These are phyloP conservation scores for Campoletis sonorensis DNA, from an alignment of 1,140 invertebrate species.

Conservation along the genomic window DNA sequence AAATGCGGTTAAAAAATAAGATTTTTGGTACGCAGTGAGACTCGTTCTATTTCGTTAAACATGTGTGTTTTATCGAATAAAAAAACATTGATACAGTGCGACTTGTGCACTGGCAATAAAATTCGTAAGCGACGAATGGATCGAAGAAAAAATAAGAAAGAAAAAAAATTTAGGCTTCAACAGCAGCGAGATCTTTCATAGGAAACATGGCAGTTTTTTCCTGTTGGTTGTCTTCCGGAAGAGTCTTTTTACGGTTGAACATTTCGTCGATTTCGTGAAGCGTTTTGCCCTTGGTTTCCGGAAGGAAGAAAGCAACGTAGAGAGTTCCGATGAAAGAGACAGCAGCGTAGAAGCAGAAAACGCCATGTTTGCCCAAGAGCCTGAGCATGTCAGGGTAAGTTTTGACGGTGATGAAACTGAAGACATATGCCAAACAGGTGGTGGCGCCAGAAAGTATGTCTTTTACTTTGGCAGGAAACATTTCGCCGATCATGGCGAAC, in stretches of 20 bases:
- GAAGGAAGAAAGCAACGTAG: conserved; percentile 83
- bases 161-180: conserved; percentile 2
- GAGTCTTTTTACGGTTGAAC: conserved; percentile 69
- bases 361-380: conserved; percentile 78
- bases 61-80: no score
- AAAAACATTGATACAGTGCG: no score
- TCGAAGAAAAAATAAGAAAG: not conserved
- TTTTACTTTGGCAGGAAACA: conserved; percentile 82
- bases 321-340: conserved; percentile 82
- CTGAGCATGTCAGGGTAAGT: conserved; percentile 81
- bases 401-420: conserved; percentile 86
- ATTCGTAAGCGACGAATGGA: not conserved
- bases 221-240: not conserved
- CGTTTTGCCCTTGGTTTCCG: conserved; percentile 88
- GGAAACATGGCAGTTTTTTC: conserved; percentile 44
- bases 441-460: conserved; percentile 83
- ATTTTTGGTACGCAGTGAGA: no score
- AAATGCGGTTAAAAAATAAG: no score
- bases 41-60: no score
- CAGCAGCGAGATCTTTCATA: conserved; percentile 31
- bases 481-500: conserved; percentile 86
- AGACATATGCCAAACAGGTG: conserved; percentile 82
- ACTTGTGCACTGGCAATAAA: no score
- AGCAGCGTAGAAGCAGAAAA: conserved; percentile 84
- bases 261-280: conserved; percentile 84